Evolutionary conservation across 2,797 vertebrate genomes (phyloP).

Genomic region (Chelon auratus): DNA sequence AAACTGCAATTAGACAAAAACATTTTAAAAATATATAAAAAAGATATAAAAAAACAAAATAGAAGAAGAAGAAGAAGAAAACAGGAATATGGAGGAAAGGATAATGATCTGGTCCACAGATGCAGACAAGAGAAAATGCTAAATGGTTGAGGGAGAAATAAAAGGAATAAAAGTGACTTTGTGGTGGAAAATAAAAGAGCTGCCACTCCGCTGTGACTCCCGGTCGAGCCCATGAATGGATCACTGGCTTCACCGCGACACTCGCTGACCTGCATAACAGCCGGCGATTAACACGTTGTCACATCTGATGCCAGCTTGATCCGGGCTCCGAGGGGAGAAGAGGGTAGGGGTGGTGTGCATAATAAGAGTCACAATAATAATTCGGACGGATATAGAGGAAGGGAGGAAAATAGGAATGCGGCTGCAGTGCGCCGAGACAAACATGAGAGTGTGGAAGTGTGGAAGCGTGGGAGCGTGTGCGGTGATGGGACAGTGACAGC

Average conservation of each 20-base stretch:
- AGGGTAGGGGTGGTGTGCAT: neutral
- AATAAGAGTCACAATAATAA: conserved; percentile 8
- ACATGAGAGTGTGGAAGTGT: neutral
- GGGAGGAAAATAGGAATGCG: conserved; percentile 6
- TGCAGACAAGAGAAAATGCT: neutral
- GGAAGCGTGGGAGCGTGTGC: conserved; percentile 6
- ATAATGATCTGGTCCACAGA: neutral
- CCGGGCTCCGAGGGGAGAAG: conserved; percentile 1
- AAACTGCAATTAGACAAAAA: neutral
- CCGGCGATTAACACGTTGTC: conserved; percentile 69
- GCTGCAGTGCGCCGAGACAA: neutral
- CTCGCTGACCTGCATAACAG: conserved; percentile 66
- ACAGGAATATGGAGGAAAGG: neutral
- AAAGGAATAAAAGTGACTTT: conserved; percentile 19
- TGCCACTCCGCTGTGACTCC: conserved; percentile 41
- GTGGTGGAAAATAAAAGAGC: conserved; percentile 47
- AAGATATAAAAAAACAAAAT: neutral
- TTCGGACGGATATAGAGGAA: conserved; percentile 10
- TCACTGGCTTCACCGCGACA: conserved; percentile 43
- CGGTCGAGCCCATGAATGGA: conserved; percentile 52
- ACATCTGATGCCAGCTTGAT: conserved; percentile 70
- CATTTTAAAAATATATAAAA: neutral
- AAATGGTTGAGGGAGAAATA: neutral
- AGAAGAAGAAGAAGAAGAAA: neutral
- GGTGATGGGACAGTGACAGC: conserved; percentile 30